Evolutionary conservation across 92 coral and sea anemone genomes (phyloP), one percentile per base, ranked within the genome.

Genomic region (Phymanthus crucifer): DNA sequence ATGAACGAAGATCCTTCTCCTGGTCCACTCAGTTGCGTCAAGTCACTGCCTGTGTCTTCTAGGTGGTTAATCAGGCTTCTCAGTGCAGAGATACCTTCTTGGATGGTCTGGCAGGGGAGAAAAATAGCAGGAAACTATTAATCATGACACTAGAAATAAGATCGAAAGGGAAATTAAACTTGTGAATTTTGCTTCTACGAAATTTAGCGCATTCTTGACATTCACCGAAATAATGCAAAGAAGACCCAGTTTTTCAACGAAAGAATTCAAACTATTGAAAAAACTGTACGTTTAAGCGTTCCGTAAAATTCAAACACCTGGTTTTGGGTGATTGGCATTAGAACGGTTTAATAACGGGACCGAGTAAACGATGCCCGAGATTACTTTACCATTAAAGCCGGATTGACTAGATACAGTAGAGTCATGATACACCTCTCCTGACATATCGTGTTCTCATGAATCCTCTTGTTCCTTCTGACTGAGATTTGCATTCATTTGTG

Each of bases 21-120:
- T 71, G 96, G 96, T 26, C 99, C 97, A 71, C 99, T 93, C 77
- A 93, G 83, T 66, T 88, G 90, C 10, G 93, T 87, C 75, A 96
- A 83, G 73, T 96, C 99, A 77, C 87, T 82, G 46, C 97, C 97
- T 9, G 99, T 96, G 79, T 93, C 99, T 65, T 88, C 99, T 74
- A 93, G 84, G 85, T 93, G 91, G 19, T 87, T 80, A 82, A 95
- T 95, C 87, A 95, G 81, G 48, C 82, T 87, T 66, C 91, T 92
- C 12, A 95, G 93, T 23, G 97, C 96, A 11, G 92, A 82, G 52
- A 95, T 91, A 40, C 97, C 94, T 75, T 95, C 99, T 81, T 91
- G 99, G 85, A 95, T 95, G 1, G 98, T 91, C 98, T 95, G 77
- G 77, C 18, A 73, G 68, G 40, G 50, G 12, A 11, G 38, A 54